These are phyloP conservation scores for Cephalopholis sonnerati DNA, from an alignment of 2,113 vertebrate species.

Conservation along the genomic window DNA sequence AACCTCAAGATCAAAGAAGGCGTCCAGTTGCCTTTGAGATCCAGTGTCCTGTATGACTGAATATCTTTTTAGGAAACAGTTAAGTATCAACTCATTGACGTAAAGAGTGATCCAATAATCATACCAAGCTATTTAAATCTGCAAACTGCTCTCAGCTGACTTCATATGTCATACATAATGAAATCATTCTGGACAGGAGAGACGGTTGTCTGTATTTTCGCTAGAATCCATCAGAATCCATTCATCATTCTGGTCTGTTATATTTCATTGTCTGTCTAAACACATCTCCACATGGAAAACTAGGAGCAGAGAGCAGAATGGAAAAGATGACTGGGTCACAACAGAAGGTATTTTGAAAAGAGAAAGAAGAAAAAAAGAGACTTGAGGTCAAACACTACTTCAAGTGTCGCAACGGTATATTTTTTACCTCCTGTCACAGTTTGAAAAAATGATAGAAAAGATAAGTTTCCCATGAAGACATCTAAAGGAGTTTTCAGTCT, in stretches of 20 bases:
- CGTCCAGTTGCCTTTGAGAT: constrained; percentile 1
- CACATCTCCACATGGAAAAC: constrained; percentile 67
- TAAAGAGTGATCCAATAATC: constrained; percentile 22
- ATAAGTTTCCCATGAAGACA: constrained; percentile 10
- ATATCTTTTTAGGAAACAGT: constrained; percentile 28
- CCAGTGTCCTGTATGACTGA: background rate
- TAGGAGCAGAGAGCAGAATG: constrained; percentile 58
- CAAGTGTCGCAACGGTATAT: constrained; percentile 17
- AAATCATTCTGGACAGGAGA: constrained; percentile 61
- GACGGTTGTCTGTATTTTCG: constrained; percentile 53
- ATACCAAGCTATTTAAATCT: constrained; percentile 25
- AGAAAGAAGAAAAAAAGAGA: constrained; percentile 34
- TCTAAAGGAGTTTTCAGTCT: constrained; percentile 15
- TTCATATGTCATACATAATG: constrained; percentile 62
- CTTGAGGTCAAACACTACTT: constrained; percentile 38
- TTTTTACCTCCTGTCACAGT: constrained; percentile 30
- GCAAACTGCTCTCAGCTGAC: constrained; percentile 47
- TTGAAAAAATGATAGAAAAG: constrained; percentile 16
- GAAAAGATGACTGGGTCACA: constrained; percentile 71
- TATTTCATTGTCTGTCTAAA: constrained; percentile 73
- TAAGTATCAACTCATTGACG: constrained; percentile 1
- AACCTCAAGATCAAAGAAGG: constrained; percentile 1
- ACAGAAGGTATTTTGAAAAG: constrained; percentile 65
- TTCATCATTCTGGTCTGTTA: constrained; percentile 63
- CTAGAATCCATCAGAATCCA: constrained; percentile 57